Percentiles rank a stretch among this genome's conserved stretches.
These are phyloP conservation scores for Cettia cetti DNA, from an alignment of 2,113 vertebrate species.

Conservation along the genomic window DNA sequence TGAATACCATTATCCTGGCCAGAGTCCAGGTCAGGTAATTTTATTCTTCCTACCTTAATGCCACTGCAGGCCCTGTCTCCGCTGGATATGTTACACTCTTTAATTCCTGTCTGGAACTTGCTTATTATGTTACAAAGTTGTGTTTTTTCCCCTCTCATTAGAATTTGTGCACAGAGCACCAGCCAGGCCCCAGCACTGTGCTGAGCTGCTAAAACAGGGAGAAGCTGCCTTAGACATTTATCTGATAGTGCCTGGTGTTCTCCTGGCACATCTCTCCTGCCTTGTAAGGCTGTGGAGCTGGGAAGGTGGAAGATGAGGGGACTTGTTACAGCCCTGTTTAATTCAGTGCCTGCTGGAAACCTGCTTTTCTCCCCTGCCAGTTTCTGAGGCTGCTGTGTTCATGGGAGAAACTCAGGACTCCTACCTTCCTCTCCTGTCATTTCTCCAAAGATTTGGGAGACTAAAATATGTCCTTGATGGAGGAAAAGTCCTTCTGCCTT, in stretches of 20 bases:
- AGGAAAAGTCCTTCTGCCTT: neutral
- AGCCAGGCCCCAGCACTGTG: neutral
- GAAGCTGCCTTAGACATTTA: neutral
- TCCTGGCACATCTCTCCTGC: neutral
- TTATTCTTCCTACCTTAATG: constrained; percentile 56
- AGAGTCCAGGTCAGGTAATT: constrained; percentile 26
- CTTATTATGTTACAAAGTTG: neutral
- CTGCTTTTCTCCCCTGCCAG: neutral
- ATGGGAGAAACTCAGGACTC: neutral
- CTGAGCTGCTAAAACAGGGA: neutral
- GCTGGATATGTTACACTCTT: neutral
- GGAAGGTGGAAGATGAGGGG: neutral
- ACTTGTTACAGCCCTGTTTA: neutral
- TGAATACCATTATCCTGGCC: neutral
- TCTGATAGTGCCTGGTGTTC: neutral
- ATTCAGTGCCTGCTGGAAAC: neutral
- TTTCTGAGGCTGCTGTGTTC: neutral
- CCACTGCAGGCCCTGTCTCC: constrained; percentile 2
- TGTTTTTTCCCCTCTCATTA: neutral
- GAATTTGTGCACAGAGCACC: neutral
- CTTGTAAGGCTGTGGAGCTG: neutral
- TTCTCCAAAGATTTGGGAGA: neutral
- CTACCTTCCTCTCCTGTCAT: neutral
- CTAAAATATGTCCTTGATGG: neutral
- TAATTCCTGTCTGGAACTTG: constrained; percentile 51